phyloP scores from a whole-genome alignment of 2,797 vertebrate species.

The Enoplosus armatus region DNA sequence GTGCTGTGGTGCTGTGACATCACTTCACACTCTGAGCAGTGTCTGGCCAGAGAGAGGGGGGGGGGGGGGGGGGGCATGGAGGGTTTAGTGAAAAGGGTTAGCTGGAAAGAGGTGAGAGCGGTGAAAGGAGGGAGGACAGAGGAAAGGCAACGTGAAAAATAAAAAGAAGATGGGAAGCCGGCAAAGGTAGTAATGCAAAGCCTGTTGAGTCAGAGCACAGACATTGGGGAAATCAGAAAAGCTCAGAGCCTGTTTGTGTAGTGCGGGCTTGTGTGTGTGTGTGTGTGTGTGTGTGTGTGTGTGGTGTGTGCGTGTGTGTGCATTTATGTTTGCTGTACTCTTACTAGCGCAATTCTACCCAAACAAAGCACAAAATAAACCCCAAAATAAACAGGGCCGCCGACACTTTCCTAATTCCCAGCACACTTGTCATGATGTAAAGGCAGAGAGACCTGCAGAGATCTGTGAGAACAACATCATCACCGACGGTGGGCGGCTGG shows the following conservation, averaged over 20 bases:
- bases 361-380: conserved; percentile 60
- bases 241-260: conserved; percentile 59
- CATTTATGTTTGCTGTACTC: conserved; percentile 51
- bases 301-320: conserved; percentile 24
- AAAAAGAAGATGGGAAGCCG: conserved; percentile 11
- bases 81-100: conserved; percentile 16
- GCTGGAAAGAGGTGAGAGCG: conserved; percentile 32
- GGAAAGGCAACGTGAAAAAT: conserved; percentile 10
- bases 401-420: conserved; percentile 32
- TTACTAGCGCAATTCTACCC: conserved; percentile 26
- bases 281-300: conserved; percentile 1
- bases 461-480: conserved; percentile 18
- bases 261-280: conserved; percentile 25
- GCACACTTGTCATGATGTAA: conserved; percentile 34
- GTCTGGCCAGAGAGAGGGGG: conserved; percentile 12
- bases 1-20: conserved; percentile 51
- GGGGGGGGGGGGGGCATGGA: neutral
- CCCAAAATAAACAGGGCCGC: conserved; percentile 37
- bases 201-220: conserved; percentile 53
- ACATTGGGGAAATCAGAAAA: conserved; percentile 73
- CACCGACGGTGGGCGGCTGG: neutral
- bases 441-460: conserved; percentile 28
- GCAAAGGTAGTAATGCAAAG: conserved; percentile 58
- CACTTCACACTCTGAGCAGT: conserved; percentile 42
- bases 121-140: conserved; percentile 8